Evolutionary conservation across 1,140 invertebrate species (phyloP).

Genomic region (Globodera rostochiensis): DNA sequence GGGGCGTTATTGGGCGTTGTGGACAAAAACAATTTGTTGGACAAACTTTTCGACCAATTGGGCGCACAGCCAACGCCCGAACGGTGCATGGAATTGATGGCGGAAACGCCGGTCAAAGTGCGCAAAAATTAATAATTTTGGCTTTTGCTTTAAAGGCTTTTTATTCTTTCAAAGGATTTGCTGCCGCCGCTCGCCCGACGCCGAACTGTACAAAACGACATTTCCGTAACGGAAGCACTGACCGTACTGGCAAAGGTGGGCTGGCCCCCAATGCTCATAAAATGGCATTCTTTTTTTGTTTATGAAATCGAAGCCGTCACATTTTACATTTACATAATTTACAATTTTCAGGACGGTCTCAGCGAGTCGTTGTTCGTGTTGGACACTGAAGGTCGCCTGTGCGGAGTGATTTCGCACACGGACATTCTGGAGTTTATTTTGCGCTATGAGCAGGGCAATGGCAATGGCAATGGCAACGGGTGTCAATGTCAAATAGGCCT

Average conservation of each 20-base stretch:
- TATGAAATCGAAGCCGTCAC: not conserved
- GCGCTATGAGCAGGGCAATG: conserved; percentile 13
- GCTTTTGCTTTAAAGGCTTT: conserved; percentile 11
- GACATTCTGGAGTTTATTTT: conserved; percentile 52
- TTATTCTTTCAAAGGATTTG: conserved; percentile 16
- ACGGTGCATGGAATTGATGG: conserved; percentile 36
- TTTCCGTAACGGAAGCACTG: conserved; percentile 29
- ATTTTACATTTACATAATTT: not conserved
- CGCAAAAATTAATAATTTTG: not conserved
- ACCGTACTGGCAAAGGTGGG: conserved; percentile 22
- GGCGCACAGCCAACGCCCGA: conserved; percentile 16
- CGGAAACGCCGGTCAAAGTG: conserved; percentile 37
- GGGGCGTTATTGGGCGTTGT: conserved; percentile 29
- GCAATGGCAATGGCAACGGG: not conserved
- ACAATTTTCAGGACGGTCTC: conserved; percentile 22
- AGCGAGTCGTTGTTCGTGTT: conserved; percentile 46
- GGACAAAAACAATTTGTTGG: conserved; percentile 35
- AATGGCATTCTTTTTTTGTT: no score
- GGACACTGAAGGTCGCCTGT: conserved; percentile 25
- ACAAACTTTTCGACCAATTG: conserved; percentile 28
- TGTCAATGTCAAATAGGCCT: not conserved
- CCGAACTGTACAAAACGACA: conserved; percentile 20
- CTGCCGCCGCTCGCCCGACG: conserved; percentile 20
- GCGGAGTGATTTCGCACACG: conserved; percentile 48
- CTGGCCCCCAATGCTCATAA: no score